A percentile compares a stretch with the other conserved stretches of the same genome.
These are phyloP conservation scores for Siniperca undulata DNA, from an alignment of 2,797 vertebrate genomes.

Conservation along the genomic window DNA sequence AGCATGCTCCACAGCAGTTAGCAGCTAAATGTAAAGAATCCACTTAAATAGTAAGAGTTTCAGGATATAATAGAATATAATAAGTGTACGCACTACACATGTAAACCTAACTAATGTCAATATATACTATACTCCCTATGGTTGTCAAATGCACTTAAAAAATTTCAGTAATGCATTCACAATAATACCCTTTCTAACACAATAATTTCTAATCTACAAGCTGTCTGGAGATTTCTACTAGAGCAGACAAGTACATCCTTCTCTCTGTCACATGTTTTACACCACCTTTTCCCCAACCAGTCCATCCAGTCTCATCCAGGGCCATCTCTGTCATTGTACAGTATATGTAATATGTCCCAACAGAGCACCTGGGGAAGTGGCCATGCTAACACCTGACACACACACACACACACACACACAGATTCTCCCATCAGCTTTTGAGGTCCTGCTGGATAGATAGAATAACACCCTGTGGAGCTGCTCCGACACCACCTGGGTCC, in stretches of 20 bases:
- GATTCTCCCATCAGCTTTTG: conserved; percentile 70
- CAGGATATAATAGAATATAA: not conserved
- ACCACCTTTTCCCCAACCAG: conserved; percentile 71
- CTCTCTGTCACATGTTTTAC: conserved; percentile 76
- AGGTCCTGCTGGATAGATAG: conserved; percentile 78
- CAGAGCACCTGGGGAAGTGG: conserved; percentile 81
- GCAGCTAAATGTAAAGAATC: conserved; percentile 25
- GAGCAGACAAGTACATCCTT: conserved; percentile 74
- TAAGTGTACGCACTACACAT: not conserved
- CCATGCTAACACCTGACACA: conserved; percentile 75
- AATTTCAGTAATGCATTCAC: not conserved
- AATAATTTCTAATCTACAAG: conserved; percentile 44
- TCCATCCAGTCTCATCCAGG: conserved; percentile 75
- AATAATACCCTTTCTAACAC: conserved; percentile 18
- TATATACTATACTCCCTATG: not conserved
- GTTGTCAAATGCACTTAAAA: conserved; percentile 15
- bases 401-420: conserved; percentile 49
- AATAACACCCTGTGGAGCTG: conserved; percentile 84
- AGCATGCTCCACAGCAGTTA: conserved; percentile 36
- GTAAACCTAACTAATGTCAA: not conserved
- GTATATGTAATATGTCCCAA: conserved; percentile 84
- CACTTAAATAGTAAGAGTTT: conserved; percentile 3
- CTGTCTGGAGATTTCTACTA: conserved; percentile 45
- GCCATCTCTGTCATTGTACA: conserved; percentile 81
- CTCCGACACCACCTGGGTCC: conserved; percentile 82